Conservation (phyloP, 1,140 invertebrate genomes). For the Drosophila bocki region DNA sequence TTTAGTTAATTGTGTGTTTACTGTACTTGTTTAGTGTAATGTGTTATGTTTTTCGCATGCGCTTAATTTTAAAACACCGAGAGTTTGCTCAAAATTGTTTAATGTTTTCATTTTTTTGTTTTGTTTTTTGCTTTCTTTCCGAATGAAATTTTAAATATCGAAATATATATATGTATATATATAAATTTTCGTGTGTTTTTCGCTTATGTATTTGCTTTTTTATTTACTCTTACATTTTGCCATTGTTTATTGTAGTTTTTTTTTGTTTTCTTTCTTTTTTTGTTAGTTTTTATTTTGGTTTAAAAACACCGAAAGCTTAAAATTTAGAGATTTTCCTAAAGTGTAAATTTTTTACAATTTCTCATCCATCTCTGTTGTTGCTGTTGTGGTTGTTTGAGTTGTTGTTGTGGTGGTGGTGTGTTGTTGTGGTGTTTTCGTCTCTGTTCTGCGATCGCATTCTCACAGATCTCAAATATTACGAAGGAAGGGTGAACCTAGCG, state of each 20-base stretch:
- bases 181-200: slow-evolving; percentile 59
- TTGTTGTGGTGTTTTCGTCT: slow-evolving; percentile 29
- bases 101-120: slow-evolving; percentile 30
- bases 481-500: slow-evolving; percentile 33
- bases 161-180: slow-evolving; percentile 74
- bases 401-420: slow-evolving; percentile 20
- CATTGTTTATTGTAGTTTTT: slow-evolving; percentile 39
- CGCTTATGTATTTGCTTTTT: slow-evolving; percentile 51
- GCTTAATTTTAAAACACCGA: slow-evolving; percentile 81
- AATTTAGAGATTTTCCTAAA: slow-evolving; percentile 85
- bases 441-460: slow-evolving; percentile 15
- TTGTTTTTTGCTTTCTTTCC: slow-evolving; percentile 41
- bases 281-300: slow-evolving; percentile 63
- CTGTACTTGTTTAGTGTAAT: slow-evolving; percentile 70
- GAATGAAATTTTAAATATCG: slow-evolving; percentile 80
- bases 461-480: slow-evolving; percentile 29
- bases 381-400: slow-evolving; percentile 8
- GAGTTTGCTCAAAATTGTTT: slow-evolving; percentile 77
- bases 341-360: slow-evolving; percentile 83
- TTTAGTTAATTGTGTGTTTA: slow-evolving; percentile 50
- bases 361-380: slow-evolving; percentile 31
- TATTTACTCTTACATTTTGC: slow-evolving; percentile 45
- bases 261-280: slow-evolving; percentile 16
- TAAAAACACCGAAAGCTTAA: slow-evolving; percentile 85
- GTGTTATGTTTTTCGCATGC: slow-evolving; percentile 66